Evolutionary conservation across 2,113 vertebrate species (phyloP).

Genomic region (Dipodomys stephensi): DNA sequence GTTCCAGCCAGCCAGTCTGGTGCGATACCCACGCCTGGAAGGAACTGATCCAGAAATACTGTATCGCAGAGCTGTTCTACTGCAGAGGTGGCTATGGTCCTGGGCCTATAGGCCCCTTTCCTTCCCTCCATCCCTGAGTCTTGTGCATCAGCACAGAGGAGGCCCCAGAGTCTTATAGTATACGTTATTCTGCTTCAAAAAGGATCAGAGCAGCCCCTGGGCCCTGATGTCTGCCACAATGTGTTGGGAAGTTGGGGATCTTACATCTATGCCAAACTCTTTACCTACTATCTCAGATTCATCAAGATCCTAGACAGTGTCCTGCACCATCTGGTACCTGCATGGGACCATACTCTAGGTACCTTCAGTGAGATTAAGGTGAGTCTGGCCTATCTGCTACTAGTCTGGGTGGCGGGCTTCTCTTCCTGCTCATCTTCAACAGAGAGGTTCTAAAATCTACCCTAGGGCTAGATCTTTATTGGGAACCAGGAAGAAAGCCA

Average conservation of each 20-base stretch:
- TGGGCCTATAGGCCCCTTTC: neutral
- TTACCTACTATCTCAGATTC: slow-evolving; percentile 88
- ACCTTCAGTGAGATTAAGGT: slow-evolving; percentile 98
- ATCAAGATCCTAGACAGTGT: slow-evolving; percentile 95
- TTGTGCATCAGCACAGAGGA: slow-evolving; percentile 11
- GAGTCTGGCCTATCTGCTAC: slow-evolving; percentile 38
- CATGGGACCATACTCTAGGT: slow-evolving; percentile 97
- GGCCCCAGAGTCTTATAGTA: slow-evolving; percentile 88
- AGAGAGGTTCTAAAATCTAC: slow-evolving; percentile 13
- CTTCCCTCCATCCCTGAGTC: neutral
- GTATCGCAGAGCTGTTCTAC: slow-evolving; percentile 93
- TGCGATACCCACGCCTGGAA: slow-evolving; percentile 97
- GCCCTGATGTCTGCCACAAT: neutral
- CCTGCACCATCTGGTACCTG: slow-evolving; percentile 95
- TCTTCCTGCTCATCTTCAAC: neutral
- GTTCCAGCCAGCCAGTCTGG: slow-evolving; percentile 95
- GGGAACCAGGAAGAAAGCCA: slow-evolving; percentile 34
- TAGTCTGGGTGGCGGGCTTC: neutral
- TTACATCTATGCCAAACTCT: neutral
- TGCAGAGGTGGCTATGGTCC: slow-evolving; percentile 91
- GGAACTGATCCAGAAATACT: slow-evolving; percentile 94
- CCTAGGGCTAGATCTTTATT: neutral
- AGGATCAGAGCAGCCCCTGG: neutral
- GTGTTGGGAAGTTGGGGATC: neutral
- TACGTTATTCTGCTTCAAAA: neutral